phyloP scores from a whole-genome alignment of 1,140 invertebrate species.

The Bombus soroeensis region DNA sequence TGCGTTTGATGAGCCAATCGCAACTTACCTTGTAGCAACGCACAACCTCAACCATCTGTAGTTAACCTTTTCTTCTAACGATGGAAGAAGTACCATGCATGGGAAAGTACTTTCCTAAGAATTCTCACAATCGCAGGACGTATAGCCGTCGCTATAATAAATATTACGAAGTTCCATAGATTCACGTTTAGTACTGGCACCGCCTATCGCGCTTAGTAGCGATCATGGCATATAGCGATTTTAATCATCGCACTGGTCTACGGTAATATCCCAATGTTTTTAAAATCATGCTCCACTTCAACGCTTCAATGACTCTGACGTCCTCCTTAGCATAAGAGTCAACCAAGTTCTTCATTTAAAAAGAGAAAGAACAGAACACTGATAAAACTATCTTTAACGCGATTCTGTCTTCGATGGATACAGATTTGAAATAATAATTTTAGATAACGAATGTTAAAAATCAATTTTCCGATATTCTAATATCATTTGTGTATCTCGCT shows the following conservation, averaged over 20 bases:
- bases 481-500: no score
- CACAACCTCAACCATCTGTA: conserved; percentile 17
- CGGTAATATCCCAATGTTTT: background rate
- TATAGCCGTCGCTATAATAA: conserved; percentile 30
- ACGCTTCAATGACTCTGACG: no score
- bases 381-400: no score
- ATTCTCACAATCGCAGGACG: conserved; percentile 69
- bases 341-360: no score
- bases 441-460: background rate
- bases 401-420: no score
- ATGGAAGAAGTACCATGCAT: conserved; percentile 48
- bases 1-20: conserved; percentile 21
- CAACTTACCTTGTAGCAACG: conserved; percentile 16
- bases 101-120: conserved; percentile 72
- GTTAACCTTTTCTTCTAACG: conserved; percentile 68
- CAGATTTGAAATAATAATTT: no score
- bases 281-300: background rate
- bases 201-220: background rate
- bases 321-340: no score
- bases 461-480: background rate
- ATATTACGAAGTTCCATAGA: conserved; percentile 31
- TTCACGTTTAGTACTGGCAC: background rate
- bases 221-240: background rate
- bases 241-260: background rate
- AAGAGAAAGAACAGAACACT: no score